These are phyloP conservation scores for Cecropterus lyciades DNA, from an alignment of 1,140 invertebrate genomes.

Conservation along the genomic window DNA sequence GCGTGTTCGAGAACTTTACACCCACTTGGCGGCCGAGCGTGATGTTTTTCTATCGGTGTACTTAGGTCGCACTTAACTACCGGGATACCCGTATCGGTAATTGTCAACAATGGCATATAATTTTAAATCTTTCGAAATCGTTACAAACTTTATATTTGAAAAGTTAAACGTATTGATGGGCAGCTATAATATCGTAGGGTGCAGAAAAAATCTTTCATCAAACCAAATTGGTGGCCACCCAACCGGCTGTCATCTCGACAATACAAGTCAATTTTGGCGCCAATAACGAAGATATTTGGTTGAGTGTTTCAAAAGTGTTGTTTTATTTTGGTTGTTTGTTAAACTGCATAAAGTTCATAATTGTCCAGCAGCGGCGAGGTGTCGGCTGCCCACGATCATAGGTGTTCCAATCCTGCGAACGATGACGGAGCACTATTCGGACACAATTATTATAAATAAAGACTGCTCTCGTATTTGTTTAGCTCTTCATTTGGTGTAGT, in stretches of 20 bases:
- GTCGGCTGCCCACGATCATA: slow-evolving; percentile 49
- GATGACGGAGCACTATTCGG: slow-evolving; percentile 67
- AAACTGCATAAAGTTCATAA: slow-evolving; percentile 47
- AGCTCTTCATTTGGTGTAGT: slow-evolving; percentile 79
- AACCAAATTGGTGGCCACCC: slow-evolving; percentile 65
- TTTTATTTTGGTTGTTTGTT: not conserved
- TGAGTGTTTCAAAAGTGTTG: slow-evolving; percentile 22
- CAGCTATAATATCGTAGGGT: slow-evolving; percentile 17
- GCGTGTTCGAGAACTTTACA: slow-evolving; percentile 60
- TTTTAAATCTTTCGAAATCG: not conserved
- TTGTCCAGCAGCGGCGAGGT: slow-evolving; percentile 29
- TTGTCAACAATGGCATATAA: slow-evolving; percentile 10
- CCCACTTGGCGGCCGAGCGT: slow-evolving; percentile 56
- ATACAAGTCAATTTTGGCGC: slow-evolving; percentile 75
- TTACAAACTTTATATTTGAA: not conserved
- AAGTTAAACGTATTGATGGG: not conserved
- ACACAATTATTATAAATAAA: slow-evolving; percentile 81
- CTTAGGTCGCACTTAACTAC: slow-evolving; percentile 37
- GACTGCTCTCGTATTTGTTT: slow-evolving; percentile 77
- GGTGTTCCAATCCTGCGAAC: slow-evolving; percentile 78
- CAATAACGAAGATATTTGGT: slow-evolving; percentile 43
- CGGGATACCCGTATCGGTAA: slow-evolving; percentile 25
- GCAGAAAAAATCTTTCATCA: slow-evolving; percentile 44
- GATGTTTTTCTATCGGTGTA: slow-evolving; percentile 53
- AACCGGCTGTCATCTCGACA: slow-evolving; percentile 65